phyloP scores from a whole-genome alignment of 2,797 vertebrate genomes.

The Gymnothorax reevesii region DNA sequence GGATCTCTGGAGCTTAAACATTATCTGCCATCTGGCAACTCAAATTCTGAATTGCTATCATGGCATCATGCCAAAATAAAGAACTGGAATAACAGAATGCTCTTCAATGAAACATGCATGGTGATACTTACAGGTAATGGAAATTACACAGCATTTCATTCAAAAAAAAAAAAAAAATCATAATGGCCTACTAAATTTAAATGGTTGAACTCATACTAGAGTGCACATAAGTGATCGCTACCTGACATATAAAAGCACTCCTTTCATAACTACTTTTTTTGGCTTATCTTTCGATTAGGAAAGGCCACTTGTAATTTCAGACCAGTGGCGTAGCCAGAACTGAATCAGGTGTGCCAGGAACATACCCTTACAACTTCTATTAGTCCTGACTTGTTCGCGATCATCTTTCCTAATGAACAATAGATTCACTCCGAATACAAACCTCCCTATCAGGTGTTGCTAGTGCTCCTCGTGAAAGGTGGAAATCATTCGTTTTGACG shows the following conservation, averaged over 20 bases:
- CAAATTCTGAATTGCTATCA: not conserved
- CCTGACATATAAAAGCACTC: not conserved
- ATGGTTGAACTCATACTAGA: not conserved
- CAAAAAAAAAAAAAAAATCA: not conserved
- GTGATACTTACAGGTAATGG: not conserved
- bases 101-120: not conserved
- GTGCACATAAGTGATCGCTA: not conserved
- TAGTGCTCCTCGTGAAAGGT: too few species aligned
- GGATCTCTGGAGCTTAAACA: not conserved
- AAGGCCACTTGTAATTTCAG: not conserved
- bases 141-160: constrained; percentile 1
- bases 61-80: not conserved
- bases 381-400: too few species aligned
- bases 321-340: too few species aligned
- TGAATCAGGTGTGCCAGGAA: too few species aligned
- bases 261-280: not conserved
- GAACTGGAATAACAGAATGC: not conserved
- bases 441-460: too few species aligned
- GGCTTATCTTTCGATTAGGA: not conserved
- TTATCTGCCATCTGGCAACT: not conserved
- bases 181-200: constrained; percentile 2
- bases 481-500: too few species aligned
- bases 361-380: too few species aligned
- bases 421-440: too few species aligned
- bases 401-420: too few species aligned